Conservation (phyloP, 2,888 invertebrate species). For the Cenopis cana region DNA sequence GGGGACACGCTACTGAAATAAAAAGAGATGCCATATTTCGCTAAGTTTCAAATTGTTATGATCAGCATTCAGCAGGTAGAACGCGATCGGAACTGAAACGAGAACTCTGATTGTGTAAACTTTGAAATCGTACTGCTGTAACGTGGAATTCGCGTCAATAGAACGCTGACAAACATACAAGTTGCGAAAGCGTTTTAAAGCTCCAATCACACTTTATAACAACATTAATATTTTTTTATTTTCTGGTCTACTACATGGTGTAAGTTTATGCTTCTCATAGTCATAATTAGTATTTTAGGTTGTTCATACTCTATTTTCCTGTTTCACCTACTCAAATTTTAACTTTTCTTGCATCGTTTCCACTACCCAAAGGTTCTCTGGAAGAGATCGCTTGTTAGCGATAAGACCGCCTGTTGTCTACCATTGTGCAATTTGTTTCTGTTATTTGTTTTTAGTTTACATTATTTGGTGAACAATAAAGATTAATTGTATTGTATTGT, state of each 20-base stretch:
- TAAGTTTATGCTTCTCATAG: no score
- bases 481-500: no score
- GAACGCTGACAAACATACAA: conserved; percentile 58
- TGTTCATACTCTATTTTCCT: no score
- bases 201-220: conserved; percentile 29
- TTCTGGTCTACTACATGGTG: not conserved
- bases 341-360: no score
- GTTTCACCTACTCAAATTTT: no score
- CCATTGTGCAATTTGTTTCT: no score
- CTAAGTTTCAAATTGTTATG: conserved; percentile 72
- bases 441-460: no score
- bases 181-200: conserved; percentile 39
- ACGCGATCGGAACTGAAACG: conserved; percentile 57
- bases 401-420: no score
- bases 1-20: conserved; percentile 58
- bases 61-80: conserved; percentile 65
- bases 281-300: no score
- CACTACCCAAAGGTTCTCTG: no score
- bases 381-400: no score
- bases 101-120: conserved; percentile 64
- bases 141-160: conserved; percentile 53
- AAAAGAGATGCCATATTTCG: conserved; percentile 72
- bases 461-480: no score
- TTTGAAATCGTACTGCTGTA: conserved; percentile 57
- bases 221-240: not conserved